phyloP scores from a whole-genome alignment of 2,888 invertebrate species.

The Steinernema hermaphroditum region DNA sequence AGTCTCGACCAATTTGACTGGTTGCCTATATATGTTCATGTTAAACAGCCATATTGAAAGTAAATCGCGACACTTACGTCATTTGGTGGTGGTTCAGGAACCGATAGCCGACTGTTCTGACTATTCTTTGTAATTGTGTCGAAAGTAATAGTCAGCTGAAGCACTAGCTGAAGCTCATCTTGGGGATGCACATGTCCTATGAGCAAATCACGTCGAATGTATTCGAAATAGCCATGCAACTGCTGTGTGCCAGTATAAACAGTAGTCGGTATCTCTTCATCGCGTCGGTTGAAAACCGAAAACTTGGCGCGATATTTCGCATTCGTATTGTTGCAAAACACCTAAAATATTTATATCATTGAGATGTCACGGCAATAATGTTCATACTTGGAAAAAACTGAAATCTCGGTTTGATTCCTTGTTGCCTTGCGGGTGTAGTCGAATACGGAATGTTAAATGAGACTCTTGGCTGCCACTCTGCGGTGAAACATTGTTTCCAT shows the following conservation, averaged over 20 bases:
- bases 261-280: constrained; percentile 65
- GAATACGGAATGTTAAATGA: constrained; percentile 55
- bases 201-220: constrained; percentile 64
- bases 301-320: constrained; percentile 62
- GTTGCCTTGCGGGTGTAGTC: constrained; percentile 66
- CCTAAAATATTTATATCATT: constrained; percentile 37
- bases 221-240: constrained; percentile 56
- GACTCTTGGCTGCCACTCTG: neutral
- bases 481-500: constrained; percentile 32
- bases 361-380: constrained; percentile 32
- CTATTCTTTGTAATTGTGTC: constrained; percentile 63
- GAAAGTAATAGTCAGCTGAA: constrained; percentile 62
- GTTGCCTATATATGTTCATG: neutral
- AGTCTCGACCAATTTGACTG: constrained; percentile 54
- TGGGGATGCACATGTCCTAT: constrained; percentile 50
- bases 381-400: constrained; percentile 64
- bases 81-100: constrained; percentile 41
- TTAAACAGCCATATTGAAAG: too few relatives aligned
- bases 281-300: constrained; percentile 59
- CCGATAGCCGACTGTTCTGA: constrained; percentile 38
- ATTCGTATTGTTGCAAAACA: constrained; percentile 49
- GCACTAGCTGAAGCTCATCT: constrained; percentile 61
- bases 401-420: constrained; percentile 67
- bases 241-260: constrained; percentile 66
- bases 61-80: constrained; percentile 35